These are phyloP conservation scores for Maccullochella peelii DNA, from an alignment of 2,113 vertebrate genomes.

Conservation along the genomic window DNA sequence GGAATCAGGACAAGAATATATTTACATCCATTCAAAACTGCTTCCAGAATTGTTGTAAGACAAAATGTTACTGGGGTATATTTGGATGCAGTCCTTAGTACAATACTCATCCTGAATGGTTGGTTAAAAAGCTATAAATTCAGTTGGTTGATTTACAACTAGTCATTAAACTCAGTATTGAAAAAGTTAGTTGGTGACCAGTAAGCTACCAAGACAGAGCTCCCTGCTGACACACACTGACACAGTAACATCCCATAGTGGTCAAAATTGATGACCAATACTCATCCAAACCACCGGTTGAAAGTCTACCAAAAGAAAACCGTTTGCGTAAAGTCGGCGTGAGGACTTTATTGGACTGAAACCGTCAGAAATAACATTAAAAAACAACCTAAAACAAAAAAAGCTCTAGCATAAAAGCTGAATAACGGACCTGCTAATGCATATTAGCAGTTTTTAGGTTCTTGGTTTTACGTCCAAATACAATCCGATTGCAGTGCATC, in stretches of 20 bases:
- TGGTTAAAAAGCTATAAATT: neutral
- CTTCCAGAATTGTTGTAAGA: neutral
- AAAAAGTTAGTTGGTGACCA: neutral
- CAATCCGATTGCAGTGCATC: neutral
- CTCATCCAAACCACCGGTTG: too few relatives aligned
- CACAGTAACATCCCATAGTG: neutral
- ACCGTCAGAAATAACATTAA: neutral
- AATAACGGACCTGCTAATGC: neutral
- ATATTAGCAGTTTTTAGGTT: neutral
- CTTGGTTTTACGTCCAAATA: neutral
- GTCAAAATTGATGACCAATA: neutral
- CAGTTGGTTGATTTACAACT: neutral
- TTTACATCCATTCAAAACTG: neutral
- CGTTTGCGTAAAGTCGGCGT: neutral
- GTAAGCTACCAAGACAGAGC: neutral
- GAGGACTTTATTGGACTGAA: conserved; percentile 65
- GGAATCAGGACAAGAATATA: neutral
- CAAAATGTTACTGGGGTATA: neutral
- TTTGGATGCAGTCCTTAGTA: neutral
- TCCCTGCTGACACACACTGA: neutral
- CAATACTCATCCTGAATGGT: neutral
- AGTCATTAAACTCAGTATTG: neutral
- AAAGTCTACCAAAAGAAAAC: neutral
- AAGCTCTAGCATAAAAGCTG: neutral
- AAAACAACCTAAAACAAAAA: neutral